These are phyloP conservation scores for Megamerina dolium DNA, from an alignment of 2,888 invertebrate genomes.

Conservation along the genomic window DNA sequence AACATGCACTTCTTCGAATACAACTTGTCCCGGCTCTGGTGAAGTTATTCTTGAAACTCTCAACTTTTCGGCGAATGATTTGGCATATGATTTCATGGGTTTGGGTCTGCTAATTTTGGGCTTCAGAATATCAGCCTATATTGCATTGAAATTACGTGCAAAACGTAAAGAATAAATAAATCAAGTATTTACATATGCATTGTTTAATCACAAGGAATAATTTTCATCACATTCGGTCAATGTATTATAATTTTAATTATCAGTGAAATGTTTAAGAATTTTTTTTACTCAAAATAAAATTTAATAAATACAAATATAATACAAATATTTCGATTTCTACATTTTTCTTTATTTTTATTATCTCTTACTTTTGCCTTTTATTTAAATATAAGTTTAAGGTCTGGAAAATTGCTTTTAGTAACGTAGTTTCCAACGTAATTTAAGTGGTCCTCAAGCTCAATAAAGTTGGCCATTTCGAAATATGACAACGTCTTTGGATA, in stretches of 20 bases:
- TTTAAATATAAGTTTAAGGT: too few species aligned
- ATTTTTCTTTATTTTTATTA: too few species aligned
- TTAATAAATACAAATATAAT: too few species aligned
- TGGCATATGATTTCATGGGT: slow-evolving; percentile 65
- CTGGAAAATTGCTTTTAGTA: too few species aligned
- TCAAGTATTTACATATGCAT: neutral
- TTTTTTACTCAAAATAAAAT: too few species aligned
- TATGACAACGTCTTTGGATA: too few species aligned
- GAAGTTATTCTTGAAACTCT: slow-evolving; percentile 70
- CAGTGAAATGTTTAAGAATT: neutral
- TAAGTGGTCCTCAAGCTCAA: too few species aligned
- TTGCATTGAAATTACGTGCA: slow-evolving; percentile 66
- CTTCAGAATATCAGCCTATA: slow-evolving; percentile 70
- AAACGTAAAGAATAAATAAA: slow-evolving; percentile 56
- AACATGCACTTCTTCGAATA: slow-evolving; percentile 65
- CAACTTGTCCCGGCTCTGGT: slow-evolving; percentile 73
- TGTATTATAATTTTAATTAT: neutral
- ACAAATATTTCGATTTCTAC: too few species aligned
- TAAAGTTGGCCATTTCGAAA: too few species aligned
- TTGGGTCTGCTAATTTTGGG: slow-evolving; percentile 64
- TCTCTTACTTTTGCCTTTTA: too few species aligned
- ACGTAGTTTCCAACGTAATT: too few species aligned
- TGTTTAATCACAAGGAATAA: neutral
- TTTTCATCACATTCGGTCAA: too few species aligned
- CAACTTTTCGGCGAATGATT: slow-evolving; percentile 67